These are phyloP conservation scores for Rhopalosiphum nymphaeae DNA, from an alignment of 2,888 invertebrate species.

Conservation along the genomic window DNA sequence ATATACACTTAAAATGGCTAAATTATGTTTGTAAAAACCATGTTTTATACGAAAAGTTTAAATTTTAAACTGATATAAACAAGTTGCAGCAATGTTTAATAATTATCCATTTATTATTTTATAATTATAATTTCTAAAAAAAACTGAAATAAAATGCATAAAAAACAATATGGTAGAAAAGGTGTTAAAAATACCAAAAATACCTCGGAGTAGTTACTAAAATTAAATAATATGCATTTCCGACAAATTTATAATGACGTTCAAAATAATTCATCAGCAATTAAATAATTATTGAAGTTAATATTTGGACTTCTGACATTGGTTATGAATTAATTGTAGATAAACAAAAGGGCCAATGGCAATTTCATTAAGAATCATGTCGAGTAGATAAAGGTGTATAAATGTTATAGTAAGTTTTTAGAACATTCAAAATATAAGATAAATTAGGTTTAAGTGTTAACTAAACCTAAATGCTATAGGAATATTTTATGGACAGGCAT, in stretches of 20 bases:
- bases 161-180: neutral
- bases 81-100: neutral
- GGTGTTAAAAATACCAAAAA: neutral
- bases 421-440: no score
- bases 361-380: no score
- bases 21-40: neutral
- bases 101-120: no score
- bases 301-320: neutral
- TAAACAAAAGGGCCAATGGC: neutral
- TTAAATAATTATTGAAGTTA: neutral
- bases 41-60: neutral
- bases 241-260: neutral
- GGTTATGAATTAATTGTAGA: neutral
- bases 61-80: neutral
- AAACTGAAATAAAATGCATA: neutral
- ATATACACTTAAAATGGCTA: neutral
- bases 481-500: neutral
- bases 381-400: neutral
- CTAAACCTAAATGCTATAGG: no score
- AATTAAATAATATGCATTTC: neutral
- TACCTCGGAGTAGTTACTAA: neutral
- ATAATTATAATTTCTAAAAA: conserved; percentile 10
- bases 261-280: neutral
- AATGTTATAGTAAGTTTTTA: neutral
- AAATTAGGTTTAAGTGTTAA: no score